Conservation (phyloP, 2,797 vertebrate species). For the Artibeus lituratus region DNA sequence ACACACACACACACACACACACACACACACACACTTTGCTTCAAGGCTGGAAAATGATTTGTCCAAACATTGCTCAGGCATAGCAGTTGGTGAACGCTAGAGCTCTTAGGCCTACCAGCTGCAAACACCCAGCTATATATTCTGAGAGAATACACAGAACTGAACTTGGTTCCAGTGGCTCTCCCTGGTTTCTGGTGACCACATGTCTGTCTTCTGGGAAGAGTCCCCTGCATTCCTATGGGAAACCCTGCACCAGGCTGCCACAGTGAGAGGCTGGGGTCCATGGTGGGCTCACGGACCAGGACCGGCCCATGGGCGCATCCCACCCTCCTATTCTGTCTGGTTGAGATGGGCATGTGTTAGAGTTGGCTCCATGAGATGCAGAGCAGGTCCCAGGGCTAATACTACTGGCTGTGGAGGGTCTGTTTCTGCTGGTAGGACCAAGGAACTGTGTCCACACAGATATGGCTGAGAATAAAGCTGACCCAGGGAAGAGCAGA, state of each 20-base stretch:
- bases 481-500: background rate
- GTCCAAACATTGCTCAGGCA: background rate
- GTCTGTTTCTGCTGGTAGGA: background rate
- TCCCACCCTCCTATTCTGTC: accelerated
- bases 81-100: background rate
- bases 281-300: accelerated
- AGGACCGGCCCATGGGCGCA: accelerated
- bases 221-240: background rate
- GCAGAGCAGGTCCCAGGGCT: background rate
- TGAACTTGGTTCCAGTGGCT: background rate
- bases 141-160: background rate
- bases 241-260: background rate
- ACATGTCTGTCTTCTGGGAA: background rate
- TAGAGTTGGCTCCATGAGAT: background rate
- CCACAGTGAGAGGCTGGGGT: background rate
- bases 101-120: background rate
- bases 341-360: background rate
- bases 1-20: background rate
- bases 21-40: background rate
- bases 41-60: background rate
- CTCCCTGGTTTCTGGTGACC: background rate
- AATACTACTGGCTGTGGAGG: background rate
- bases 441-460: accelerated
- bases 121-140: background rate
- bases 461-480: background rate